Base-by-base conservation (phyloP, 2,888 invertebrate genomes). In the Tenthredo notha region DNA sequence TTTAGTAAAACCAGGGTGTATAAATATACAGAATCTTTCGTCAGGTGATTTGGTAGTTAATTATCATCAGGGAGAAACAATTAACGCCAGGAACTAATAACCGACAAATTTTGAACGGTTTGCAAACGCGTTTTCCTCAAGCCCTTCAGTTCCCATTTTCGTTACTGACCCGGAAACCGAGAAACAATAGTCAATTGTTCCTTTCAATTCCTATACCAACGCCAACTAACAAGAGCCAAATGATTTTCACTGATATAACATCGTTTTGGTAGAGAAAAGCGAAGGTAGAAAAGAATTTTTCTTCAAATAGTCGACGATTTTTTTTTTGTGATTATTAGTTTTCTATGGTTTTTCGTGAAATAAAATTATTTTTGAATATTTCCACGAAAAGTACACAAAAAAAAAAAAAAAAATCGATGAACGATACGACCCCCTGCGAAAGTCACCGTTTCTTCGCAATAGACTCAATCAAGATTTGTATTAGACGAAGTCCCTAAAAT, bases 131-230 rank as follows among this genome's bases (percentile, higher is more conserved):
- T 67, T 67, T 67, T 18, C 67, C 2, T 67, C 33, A 18, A 67
- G 33, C 67, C 33, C 33, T 67, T 7, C 61, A 67, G 5, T 25
- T 29, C 67, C 10, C 29, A 18, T 15, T 18, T 67, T 18, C 33
- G 10, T 37, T n/a, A n/a, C 37, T 25, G 43, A 74, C 43, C 18
- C 74, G 74, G 18, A 74, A 25, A 43, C 40, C 25, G 43, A 43
- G 43, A 74, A 21, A 74, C 74, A 74, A 74, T 74, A 47, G 21
- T n/a, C 43, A 25, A 74, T 74, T 74, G 74, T 74, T 47, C 12
- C 15, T n/a, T 21, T 9, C 43, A 43, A 74, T 74, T 74, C 6
- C 12, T 12, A 43, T 67, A 67, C 67, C 67, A 25, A 40, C 72
- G 72, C 33, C 43, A 21, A 18, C 6, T 43, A 33, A 33, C 33